Base-by-base conservation (phyloP, 2,797 vertebrate species). In the Glossophaga mutica region DNA sequence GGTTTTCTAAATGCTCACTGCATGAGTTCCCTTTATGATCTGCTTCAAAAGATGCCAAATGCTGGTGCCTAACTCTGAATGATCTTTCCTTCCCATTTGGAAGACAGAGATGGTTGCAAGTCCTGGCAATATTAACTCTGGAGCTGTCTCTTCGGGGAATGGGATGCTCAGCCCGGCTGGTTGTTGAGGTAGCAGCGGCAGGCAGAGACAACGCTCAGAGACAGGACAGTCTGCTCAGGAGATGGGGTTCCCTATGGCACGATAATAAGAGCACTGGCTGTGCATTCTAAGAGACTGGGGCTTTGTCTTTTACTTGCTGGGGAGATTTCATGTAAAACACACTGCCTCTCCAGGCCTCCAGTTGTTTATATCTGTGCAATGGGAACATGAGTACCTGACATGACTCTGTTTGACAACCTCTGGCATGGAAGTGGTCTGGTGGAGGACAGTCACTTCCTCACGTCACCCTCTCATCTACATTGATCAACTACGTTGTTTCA, bases 11-110 rank as follows among this genome's bases (percentile, higher is more conserved):
- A 71, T 22, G 34, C 57, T 76, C 57, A 59, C 55, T 92, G 90
- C 81, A 26, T 19, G 52, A 83, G 6, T 81, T 93, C 59, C 95
- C 65, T 67, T 81, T 76, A 90, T 26, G 48, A 77, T 52, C 55
- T 52, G 42, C 81, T 90, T 90, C 83, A 73, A 91, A 67, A 94
- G 93, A 62, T 50, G 67, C 52, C 91, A 91, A 74, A 79, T 19
- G 67, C 85, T 87, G 44, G 39, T 90, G 32, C 92, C 81, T 18
- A 32, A 86, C 70, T 92, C 85, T 91, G 86, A 91, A 67, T 81
- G 77, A 88, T n/a, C 19, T 9, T 68, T 5, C 2, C 46, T 91
- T 94, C 46, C 87, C 24, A 44, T 73, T 4, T 81, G 77, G 76
- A 94, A 81, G 84, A 87, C 7, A 59, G 52, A 90, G 91, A 81